These are phyloP conservation scores for Elmis aenea DNA, from an alignment of 2,888 invertebrate genomes.

Conservation along the genomic window DNA sequence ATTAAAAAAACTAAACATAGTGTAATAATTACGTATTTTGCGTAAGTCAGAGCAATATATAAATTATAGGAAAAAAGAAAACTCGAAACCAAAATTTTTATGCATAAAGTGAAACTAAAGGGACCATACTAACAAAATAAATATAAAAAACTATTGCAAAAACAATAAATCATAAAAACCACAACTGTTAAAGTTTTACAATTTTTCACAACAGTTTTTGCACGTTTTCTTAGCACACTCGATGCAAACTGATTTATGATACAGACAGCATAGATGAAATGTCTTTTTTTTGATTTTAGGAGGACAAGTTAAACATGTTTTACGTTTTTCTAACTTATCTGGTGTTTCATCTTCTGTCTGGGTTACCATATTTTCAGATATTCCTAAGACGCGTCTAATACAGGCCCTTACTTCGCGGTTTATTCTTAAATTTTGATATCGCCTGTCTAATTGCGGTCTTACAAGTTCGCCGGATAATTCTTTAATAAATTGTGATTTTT, in stretches of 20 bases:
- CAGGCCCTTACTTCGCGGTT: not conserved
- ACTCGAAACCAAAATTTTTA: too few relatives aligned
- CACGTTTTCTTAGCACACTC: conserved; percentile 3
- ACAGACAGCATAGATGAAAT: conserved; percentile 1
- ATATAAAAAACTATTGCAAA: too few relatives aligned
- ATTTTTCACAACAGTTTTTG: conserved; percentile 9
- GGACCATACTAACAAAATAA: too few relatives aligned
- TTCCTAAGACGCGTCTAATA: conserved; percentile 1
- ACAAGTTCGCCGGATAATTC: conserved; percentile 1
- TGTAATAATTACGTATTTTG: too few relatives aligned
- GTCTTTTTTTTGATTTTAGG: conserved; percentile 3
- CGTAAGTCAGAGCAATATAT: too few relatives aligned
- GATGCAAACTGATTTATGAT: conserved; percentile 5
- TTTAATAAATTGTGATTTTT: conserved; percentile 2
- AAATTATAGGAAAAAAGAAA: too few relatives aligned
- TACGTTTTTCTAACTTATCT: conserved; percentile 1
- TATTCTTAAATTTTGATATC: not conserved
- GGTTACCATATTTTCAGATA: too few relatives aligned
- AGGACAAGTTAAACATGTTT: conserved; percentile 3
- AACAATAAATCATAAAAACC: too few relatives aligned
- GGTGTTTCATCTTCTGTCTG: not conserved
- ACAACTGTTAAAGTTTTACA: too few relatives aligned
- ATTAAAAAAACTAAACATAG: too few relatives aligned
- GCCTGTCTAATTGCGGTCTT: conserved; percentile 5
- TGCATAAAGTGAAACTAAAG: too few relatives aligned